These are phyloP conservation scores for Agapornis canus DNA, from an alignment of 2,797 vertebrate genomes.

Conservation along the genomic window DNA sequence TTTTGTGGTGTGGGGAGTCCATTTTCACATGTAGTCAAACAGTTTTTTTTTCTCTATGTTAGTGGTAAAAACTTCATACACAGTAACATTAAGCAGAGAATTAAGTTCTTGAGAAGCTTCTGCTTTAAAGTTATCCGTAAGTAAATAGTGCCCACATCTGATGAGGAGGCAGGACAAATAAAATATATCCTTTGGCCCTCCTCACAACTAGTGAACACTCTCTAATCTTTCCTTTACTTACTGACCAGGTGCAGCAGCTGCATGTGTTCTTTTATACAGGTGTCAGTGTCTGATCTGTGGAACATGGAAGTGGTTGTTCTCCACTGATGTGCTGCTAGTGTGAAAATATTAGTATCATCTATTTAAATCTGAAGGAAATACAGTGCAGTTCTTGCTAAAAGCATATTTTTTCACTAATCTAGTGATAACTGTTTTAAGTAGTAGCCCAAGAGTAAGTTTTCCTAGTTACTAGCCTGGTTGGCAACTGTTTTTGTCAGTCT, in stretches of 20 bases:
- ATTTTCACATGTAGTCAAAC: background rate
- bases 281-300: background rate
- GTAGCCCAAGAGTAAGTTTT: background rate
- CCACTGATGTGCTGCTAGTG: background rate
- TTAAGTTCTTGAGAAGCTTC: background rate
- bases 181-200: background rate
- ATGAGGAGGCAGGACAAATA: background rate
- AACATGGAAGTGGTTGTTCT: background rate
- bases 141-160: background rate
- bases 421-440: background rate
- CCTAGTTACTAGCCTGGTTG: background rate
- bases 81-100: background rate
- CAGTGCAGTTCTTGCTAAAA: background rate
- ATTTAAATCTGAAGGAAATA: background rate
- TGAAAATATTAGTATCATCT: background rate
- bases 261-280: background rate
- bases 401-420: background rate
- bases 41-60: background rate
- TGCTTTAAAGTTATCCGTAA: background rate
- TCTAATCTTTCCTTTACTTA: background rate
- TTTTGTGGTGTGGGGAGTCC: background rate
- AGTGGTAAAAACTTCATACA: background rate
- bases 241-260: background rate
- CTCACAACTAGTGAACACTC: background rate
- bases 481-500: background rate